Evolutionary conservation across 2,888 invertebrate genomes (phyloP).

Genomic region (Chironomus tentans): DNA sequence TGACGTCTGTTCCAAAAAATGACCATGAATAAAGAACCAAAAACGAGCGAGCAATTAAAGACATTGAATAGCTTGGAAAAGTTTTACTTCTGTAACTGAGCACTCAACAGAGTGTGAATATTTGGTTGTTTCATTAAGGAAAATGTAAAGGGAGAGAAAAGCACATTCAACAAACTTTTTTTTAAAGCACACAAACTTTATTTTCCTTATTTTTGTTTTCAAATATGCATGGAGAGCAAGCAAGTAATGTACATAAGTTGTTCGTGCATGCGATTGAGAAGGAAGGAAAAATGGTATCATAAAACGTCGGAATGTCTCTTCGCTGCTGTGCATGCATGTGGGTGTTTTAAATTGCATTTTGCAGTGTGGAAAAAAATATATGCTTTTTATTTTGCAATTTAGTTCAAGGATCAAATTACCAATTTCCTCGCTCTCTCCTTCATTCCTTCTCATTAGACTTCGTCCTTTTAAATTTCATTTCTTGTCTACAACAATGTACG

Average conservation of each 20-base stretch:
- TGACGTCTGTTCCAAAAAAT: too few relatives aligned
- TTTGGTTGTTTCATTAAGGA: too few relatives aligned
- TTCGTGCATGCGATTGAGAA: not conserved
- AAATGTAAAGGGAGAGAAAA: too few relatives aligned
- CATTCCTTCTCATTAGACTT: not conserved
- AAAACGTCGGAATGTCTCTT: not conserved
- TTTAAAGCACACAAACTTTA: too few relatives aligned
- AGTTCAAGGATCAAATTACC: conserved; percentile 19
- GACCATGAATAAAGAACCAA: too few relatives aligned
- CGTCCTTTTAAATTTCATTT: not conserved
- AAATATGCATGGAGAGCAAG: too few relatives aligned
- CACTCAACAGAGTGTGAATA: too few relatives aligned
- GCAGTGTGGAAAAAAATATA: not conserved
- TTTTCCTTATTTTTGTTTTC: too few relatives aligned
- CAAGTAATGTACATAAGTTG: not conserved
- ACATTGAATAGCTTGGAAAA: too few relatives aligned
- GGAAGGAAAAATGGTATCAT: conserved; percentile 5
- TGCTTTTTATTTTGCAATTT: conserved; percentile 15
- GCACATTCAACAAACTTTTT: too few relatives aligned
- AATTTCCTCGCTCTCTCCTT: conserved; percentile 7
- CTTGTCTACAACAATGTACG: not conserved
- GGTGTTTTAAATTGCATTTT: conserved; percentile 8
- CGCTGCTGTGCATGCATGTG: not conserved
- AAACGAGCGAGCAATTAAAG: too few relatives aligned
- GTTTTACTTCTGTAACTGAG: too few relatives aligned